phyloP scores from a whole-genome alignment of 2,888 invertebrate species.

The Cantharis flavilabris region DNA sequence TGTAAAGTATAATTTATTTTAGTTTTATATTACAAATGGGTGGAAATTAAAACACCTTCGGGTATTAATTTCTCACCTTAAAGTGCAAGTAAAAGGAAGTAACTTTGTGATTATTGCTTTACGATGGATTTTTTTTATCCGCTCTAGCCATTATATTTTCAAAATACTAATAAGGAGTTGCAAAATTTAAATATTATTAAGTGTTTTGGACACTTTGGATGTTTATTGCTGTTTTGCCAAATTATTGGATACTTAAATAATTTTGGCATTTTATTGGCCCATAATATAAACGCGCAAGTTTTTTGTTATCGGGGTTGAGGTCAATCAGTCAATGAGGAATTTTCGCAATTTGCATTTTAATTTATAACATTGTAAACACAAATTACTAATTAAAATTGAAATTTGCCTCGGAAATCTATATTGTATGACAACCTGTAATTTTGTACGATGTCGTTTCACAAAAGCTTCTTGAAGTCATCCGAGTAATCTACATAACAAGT shows the following conservation, averaged over 20 bases:
- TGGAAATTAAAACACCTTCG: constrained; percentile 8
- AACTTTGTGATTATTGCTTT: neutral
- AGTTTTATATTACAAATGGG: constrained; percentile 11
- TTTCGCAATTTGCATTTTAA: neutral
- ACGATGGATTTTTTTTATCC: neutral
- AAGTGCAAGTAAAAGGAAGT: neutral
- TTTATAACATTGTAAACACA: neutral
- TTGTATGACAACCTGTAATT: neutral
- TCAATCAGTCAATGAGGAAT: neutral
- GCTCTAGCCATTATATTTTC: no score
- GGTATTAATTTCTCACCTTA: neutral
- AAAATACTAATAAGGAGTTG: neutral
- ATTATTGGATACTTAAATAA: neutral
- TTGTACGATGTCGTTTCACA: neutral
- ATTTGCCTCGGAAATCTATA: neutral
- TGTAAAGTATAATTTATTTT: constrained; percentile 31
- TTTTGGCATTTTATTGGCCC: neutral
- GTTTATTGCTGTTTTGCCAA: neutral
- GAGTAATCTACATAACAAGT: neutral
- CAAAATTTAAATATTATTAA: neutral
- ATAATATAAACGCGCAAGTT: neutral
- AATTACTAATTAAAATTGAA: neutral
- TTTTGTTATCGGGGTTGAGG: neutral
- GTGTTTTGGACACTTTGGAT: neutral
- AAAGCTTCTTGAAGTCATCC: neutral